Evolutionary conservation across 2,113 vertebrate species (phyloP).

Genomic region (Rhombomys opimus): DNA sequence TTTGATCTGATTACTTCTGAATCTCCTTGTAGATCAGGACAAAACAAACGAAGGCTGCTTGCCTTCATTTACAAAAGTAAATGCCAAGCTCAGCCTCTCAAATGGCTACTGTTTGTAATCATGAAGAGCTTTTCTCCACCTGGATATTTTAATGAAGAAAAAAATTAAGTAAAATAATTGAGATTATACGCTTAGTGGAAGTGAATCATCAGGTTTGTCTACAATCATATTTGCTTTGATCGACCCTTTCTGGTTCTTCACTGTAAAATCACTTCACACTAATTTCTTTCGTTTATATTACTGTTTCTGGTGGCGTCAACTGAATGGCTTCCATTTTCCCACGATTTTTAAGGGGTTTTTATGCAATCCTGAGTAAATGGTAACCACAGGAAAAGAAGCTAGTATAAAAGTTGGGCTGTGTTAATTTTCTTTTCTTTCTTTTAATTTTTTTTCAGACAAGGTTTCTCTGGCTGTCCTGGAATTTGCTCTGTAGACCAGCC

Average conservation of each 20-base stretch:
- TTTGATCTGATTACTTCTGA: slow-evolving; percentile 45
- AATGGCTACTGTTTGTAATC: slow-evolving; percentile 38
- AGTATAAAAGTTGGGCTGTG: neutral
- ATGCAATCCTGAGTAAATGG: slow-evolving; percentile 38
- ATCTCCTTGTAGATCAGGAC: neutral
- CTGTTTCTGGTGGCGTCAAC: slow-evolving; percentile 24
- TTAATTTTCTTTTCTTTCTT: neutral
- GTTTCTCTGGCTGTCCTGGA: neutral
- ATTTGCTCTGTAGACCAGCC: neutral
- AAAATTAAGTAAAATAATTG: slow-evolving; percentile 45
- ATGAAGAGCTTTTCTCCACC: slow-evolving; percentile 34
- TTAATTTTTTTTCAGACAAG: neutral
- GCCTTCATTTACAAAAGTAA: slow-evolving; percentile 12
- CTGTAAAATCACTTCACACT: neutral
- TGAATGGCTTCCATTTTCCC: slow-evolving; percentile 40
- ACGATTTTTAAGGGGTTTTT: neutral
- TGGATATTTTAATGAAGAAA: neutral
- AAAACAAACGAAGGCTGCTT: slow-evolving; percentile 17
- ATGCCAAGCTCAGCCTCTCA: neutral
- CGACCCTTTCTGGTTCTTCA: neutral
- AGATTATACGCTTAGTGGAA: slow-evolving; percentile 1
- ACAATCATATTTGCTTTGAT: slow-evolving; percentile 14
- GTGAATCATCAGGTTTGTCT: slow-evolving; percentile 20
- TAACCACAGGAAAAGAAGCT: slow-evolving; percentile 1
- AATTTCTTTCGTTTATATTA: slow-evolving; percentile 12